Base-by-base conservation (phyloP, 2,797 vertebrate genomes). In the Coccyzus lansbergi region DNA sequence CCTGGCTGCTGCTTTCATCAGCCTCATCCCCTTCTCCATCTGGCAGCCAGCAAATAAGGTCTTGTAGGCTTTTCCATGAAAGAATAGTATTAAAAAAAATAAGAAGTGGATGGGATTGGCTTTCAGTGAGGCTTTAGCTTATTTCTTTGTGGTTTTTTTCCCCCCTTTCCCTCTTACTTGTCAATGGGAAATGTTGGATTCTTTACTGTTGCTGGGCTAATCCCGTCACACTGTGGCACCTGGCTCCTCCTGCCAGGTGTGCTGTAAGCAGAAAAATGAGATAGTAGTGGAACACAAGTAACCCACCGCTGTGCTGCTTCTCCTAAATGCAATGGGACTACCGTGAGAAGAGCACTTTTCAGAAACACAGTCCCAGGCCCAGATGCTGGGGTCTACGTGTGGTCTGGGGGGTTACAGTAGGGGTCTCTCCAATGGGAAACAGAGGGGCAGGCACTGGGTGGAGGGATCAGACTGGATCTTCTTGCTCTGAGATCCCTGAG, bases 321-420 rank as follows among this genome's bases (percentile, higher is more conserved):
- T 91, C 36, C 26, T 33, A 59, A 80, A 44, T 62, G 29, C 69
- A 55, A 26, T n/a, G 64, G 49, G n/a, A 42, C 69, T 85, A 6
- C 22, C 10, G 55, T 33, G 40, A 65, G 59, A 63, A 74, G 75
- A 82, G 12, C 22, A 40, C 33, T 65, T 88, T 62, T 42, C 10
- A 36, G 64, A 48, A 92, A 19, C 20, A 55, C 25, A 11, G n/a
- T 59, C 18, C 48, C 1, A 1, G 21, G 58, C 13, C 5, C 28
- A 70, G 42, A 9, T 0, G 0, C n/a, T 34, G 67, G 15, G 56
- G 25, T 46, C 48, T 38, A 1, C 0, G 0, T 9, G 21, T 44
- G 21, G 3, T 53, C 49, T 71, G 59, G 67, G 17, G 44, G 7
- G 15, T 44, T 46, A 42, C 0, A 1, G 4, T n/a, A 22, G 12